A percentile compares a stretch with the other conserved stretches of the same genome.
Conservation (phyloP, 1,140 invertebrate genomes). For the Brachionus manjavacas region DNA sequence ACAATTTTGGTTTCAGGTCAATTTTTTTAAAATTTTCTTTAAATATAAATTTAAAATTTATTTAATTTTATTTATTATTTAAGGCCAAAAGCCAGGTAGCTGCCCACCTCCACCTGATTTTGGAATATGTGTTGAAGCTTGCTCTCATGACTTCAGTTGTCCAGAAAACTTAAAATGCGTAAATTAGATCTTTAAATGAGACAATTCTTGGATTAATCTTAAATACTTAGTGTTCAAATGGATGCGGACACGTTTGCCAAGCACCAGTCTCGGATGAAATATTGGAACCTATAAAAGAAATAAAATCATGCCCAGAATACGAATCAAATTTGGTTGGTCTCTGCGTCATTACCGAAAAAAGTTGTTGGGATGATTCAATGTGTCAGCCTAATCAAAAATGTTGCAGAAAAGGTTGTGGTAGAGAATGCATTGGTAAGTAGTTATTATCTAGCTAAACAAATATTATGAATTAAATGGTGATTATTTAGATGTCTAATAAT, state of each 20-base stretch:
- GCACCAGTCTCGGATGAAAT: background rate
- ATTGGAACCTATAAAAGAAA: background rate
- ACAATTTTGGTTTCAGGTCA: background rate
- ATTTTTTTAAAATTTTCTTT: background rate
- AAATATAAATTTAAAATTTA: background rate
- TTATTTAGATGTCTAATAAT: background rate
- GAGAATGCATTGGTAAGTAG: constrained; percentile 12
- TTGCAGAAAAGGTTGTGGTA: background rate
- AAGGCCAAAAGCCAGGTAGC: constrained; percentile 3
- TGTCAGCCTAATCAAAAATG: constrained; percentile 10
- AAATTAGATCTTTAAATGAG: background rate
- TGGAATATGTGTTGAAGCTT: constrained; percentile 3
- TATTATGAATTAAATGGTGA: no score
- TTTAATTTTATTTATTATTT: background rate
- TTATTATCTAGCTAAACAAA: background rate
- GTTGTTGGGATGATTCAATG: constrained; percentile 12
- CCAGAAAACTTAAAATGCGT: background rate
- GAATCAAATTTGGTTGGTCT: background rate
- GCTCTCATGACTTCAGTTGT: background rate
- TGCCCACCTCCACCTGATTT: background rate
- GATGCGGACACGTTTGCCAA: background rate
- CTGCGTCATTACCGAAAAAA: background rate
- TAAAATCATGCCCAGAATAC: background rate
- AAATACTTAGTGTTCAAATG: constrained; percentile 10
- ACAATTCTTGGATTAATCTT: background rate